Evolutionary conservation across 1,140 invertebrate genomes (phyloP).

Genomic region (Trichonephila clavipes): DNA sequence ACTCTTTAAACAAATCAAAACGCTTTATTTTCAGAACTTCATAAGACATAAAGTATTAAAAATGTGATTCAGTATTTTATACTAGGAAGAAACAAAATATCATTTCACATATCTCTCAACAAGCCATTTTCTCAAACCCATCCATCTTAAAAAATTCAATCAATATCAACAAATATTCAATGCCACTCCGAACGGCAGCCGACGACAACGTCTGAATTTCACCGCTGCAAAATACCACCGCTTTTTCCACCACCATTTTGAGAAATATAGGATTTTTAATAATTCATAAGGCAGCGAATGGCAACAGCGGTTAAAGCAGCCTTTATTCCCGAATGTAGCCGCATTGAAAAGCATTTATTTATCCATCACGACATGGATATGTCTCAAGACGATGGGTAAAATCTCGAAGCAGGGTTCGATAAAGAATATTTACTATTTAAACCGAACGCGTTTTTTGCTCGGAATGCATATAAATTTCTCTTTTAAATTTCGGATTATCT

Average conservation of each 20-base stretch:
- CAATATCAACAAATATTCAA: not conserved
- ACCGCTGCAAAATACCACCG: not conserved
- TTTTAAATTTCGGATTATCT: constrained; percentile 9
- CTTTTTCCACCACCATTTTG: not conserved
- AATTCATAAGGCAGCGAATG: constrained; percentile 16
- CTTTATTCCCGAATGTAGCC: constrained; percentile 14
- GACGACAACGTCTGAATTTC: not conserved
- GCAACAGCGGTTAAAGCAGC: constrained; percentile 28
- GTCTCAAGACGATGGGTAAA: not conserved
- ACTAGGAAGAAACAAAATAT: not conserved
- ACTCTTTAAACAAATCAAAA: too few relatives aligned
- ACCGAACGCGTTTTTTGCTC: not conserved
- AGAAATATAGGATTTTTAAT: constrained; percentile 27
- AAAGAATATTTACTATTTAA: constrained; percentile 19
- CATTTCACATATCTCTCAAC: not conserved
- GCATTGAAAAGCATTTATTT: constrained; percentile 22
- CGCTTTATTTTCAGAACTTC: too few relatives aligned
- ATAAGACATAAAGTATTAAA: too few relatives aligned
- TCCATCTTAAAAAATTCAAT: not conserved
- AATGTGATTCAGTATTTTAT: not conserved
- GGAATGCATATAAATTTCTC: constrained; percentile 19
- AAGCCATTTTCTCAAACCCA: not conserved
- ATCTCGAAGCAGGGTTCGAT: not conserved
- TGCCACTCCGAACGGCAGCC: not conserved
- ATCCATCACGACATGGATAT: not conserved